phyloP scores from a whole-genome alignment of 2,888 invertebrate genomes.

The Dorcus parallelipipedus region DNA sequence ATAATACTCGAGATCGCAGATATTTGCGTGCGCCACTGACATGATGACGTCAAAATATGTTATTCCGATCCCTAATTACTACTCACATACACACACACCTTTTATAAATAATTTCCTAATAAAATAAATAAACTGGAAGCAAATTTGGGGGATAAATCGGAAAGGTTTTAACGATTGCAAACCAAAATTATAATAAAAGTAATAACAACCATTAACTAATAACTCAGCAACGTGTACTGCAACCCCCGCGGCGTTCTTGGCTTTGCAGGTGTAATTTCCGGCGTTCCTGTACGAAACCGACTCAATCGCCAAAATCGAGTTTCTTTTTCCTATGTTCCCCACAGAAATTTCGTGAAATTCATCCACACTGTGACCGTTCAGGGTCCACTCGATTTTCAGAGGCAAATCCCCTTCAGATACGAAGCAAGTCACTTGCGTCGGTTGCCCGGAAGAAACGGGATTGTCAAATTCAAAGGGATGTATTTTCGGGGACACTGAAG shows the following conservation, averaged over 20 bases:
- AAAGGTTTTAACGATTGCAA: no score
- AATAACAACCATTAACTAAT: constrained; percentile 56
- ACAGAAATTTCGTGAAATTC: constrained; percentile 50
- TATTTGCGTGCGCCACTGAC: no score
- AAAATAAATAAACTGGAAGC: no score
- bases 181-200: no score
- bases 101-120: no score
- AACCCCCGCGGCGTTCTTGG: constrained; percentile 57
- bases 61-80: no score
- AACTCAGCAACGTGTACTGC: constrained; percentile 56
- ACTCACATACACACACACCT: no score
- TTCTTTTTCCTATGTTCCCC: constrained; percentile 57
- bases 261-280: constrained; percentile 62
- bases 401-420: constrained; percentile 68
- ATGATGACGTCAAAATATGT: no score
- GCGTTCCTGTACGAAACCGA: constrained; percentile 58
- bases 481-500: constrained; percentile 66
- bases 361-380: constrained; percentile 51
- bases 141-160: no score
- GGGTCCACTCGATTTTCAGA: constrained; percentile 65
- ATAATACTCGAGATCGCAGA: no score
- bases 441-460: constrained; percentile 63
- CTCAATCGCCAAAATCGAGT: constrained; percentile 59
- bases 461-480: constrained; percentile 68
- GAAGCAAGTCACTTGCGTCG: constrained; percentile 62